Percentiles rank a stretch among this genome's conserved stretches.
phyloP scores from a whole-genome alignment of 2,888 invertebrate genomes.

The Apamea crenata region DNA sequence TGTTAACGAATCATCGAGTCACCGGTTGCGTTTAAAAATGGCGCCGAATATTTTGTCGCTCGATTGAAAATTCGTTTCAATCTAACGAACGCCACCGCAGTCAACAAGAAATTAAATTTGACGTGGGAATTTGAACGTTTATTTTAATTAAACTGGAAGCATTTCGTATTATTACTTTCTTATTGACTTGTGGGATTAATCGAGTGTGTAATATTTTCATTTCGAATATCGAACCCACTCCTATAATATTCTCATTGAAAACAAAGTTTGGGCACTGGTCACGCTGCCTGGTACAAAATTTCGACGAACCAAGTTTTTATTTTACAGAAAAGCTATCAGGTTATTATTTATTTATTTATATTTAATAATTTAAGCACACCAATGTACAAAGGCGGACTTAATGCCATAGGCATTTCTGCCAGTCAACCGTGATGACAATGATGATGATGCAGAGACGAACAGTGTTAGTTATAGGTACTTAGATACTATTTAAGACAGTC shows the following conservation, averaged over 20 bases:
- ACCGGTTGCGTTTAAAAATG: conserved; percentile 74
- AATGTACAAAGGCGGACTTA: neutral
- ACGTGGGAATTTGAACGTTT: conserved; percentile 75
- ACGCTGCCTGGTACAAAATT: neutral
- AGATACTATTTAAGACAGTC: neutral
- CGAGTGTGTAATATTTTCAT: conserved; percentile 16
- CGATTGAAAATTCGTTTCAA: conserved; percentile 83
- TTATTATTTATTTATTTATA: neutral
- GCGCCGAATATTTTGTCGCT: conserved; percentile 76
- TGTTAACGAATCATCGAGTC: conserved; percentile 68
- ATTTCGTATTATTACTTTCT: conserved; percentile 56
- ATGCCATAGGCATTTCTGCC: neutral
- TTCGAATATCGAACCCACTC: neutral
- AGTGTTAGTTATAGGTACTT: neutral
- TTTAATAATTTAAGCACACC: neutral
- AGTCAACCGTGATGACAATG: neutral
- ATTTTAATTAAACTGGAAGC: conserved; percentile 69
- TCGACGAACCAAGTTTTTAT: no score
- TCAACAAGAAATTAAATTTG: conserved; percentile 85
- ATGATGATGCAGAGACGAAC: no score
- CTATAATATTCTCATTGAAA: neutral
- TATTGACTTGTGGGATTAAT: conserved; percentile 38
- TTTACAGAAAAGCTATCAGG: neutral
- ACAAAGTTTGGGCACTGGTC: neutral
- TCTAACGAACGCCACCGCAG: conserved; percentile 81